These are phyloP conservation scores for Patella depressa DNA, from an alignment of 2,888 invertebrate species.

Conservation along the genomic window DNA sequence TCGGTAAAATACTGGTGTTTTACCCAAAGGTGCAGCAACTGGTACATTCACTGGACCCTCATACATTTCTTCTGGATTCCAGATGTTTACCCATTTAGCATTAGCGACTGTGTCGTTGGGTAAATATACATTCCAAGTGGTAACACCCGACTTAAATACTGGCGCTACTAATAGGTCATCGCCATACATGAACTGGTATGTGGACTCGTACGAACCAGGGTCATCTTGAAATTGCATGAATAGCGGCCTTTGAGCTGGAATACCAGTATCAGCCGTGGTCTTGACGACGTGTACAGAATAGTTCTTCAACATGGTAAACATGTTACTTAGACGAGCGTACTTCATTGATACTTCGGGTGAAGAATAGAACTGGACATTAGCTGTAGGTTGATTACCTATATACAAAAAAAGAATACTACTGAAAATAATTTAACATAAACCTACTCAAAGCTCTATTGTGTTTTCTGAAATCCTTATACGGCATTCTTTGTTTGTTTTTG, in stretches of 20 bases:
- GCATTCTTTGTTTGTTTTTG: too few species aligned
- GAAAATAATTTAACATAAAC: too few species aligned
- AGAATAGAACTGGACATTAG: slow-evolving; percentile 58
- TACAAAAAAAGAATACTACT: slow-evolving; percentile 27
- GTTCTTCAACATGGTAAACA: slow-evolving; percentile 52
- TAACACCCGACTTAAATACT: slow-evolving; percentile 46
- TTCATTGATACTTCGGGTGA: slow-evolving; percentile 34
- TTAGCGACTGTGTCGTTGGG: slow-evolving; percentile 42
- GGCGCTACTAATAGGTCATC: slow-evolving; percentile 63
- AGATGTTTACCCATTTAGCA: slow-evolving; percentile 54
- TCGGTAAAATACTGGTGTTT: slow-evolving; percentile 62
- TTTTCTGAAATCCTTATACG: too few species aligned
- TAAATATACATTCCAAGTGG: slow-evolving; percentile 49
- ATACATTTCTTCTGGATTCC: slow-evolving; percentile 37
- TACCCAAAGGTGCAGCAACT: slow-evolving; percentile 54
- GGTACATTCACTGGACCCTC: slow-evolving; percentile 38
- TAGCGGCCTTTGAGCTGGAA: slow-evolving; percentile 61
- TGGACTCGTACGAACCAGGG: slow-evolving; percentile 35
- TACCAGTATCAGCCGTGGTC: slow-evolving; percentile 41
- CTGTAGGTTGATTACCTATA: slow-evolving; percentile 57
- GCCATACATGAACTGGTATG: slow-evolving; percentile 64
- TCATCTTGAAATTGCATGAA: slow-evolving; percentile 58
- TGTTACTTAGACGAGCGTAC: slow-evolving; percentile 52
- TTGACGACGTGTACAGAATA: slow-evolving; percentile 47
- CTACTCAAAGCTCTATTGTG: too few species aligned